A percentile compares a stretch with the other conserved stretches of the same genome.
Evolutionary conservation across 2,113 vertebrate genomes (phyloP).

Genomic region (Clupea harengus): DNA sequence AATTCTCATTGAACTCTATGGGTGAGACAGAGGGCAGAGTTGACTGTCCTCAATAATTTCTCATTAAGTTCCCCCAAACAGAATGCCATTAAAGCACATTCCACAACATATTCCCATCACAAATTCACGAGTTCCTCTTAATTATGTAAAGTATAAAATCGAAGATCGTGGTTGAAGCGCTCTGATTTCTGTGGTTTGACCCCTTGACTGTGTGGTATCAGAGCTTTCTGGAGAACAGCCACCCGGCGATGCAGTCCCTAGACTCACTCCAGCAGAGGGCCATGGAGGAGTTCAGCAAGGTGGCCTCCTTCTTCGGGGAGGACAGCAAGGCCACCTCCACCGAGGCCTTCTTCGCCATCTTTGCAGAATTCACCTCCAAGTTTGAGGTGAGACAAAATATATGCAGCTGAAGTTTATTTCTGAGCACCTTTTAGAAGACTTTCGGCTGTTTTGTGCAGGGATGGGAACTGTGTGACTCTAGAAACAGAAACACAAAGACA

Average conservation of each 20-base stretch:
- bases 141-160: neutral
- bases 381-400: slow-evolving; percentile 82
- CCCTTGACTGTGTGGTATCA: slow-evolving; percentile 65
- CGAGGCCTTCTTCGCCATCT: slow-evolving; percentile 94
- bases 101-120: neutral
- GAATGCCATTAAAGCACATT: neutral
- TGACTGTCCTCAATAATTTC: neutral
- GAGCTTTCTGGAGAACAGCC: slow-evolving; percentile 92
- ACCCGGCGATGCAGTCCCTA: slow-evolving; percentile 83
- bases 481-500: neutral
- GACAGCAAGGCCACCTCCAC: slow-evolving; percentile 88
- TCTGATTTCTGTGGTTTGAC: neutral
- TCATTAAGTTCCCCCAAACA: neutral
- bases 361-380: slow-evolving; percentile 92
- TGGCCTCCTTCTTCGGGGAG: slow-evolving; percentile 90
- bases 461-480: neutral
- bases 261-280: slow-evolving; percentile 87
- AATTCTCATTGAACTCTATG: neutral
- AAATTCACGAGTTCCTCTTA: neutral
- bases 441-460: neutral
- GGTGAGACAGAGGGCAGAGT: neutral
- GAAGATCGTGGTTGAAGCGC: neutral
- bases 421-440: neutral
- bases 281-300: slow-evolving; percentile 88
- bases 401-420: neutral